phyloP scores from a whole-genome alignment of 2,888 invertebrate genomes.

The Drosophila neutralis region DNA sequence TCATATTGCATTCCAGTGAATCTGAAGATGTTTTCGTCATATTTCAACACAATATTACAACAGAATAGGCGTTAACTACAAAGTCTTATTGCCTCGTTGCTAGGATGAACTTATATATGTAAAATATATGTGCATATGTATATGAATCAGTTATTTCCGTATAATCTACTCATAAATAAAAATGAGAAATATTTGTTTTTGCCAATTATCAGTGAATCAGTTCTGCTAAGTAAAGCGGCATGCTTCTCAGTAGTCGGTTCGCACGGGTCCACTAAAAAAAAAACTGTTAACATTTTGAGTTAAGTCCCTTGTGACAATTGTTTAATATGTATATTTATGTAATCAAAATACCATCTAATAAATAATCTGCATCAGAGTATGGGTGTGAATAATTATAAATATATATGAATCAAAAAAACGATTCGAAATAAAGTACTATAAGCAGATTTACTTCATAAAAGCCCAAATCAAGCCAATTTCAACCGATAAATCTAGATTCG shows the following conservation, averaged over 20 bases:
- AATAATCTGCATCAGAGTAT: not conserved
- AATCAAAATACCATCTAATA: not conserved
- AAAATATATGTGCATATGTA: not conserved
- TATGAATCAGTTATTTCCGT: constrained; percentile 57
- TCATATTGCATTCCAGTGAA: not conserved
- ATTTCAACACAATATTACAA: constrained; percentile 3
- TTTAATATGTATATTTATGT: not conserved
- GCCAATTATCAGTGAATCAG: constrained; percentile 27
- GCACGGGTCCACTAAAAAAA: not conserved
- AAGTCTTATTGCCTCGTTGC: not conserved
- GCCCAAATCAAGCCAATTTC: not conserved
- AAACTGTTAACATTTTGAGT: not conserved
- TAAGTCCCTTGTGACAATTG: not conserved
- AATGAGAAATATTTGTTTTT: not conserved
- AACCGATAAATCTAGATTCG: too few species aligned
- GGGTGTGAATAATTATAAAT: not conserved
- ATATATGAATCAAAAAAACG: not conserved
- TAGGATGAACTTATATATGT: too few species aligned
- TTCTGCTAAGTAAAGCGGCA: not conserved
- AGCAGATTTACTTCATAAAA: not conserved
- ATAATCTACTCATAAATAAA: constrained; percentile 25
- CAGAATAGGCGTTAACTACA: constrained; percentile 29
- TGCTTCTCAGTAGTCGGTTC: not conserved
- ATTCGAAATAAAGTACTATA: not conserved
- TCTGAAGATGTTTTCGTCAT: not conserved